phyloP scores from a whole-genome alignment of 2,888 invertebrate genomes.

The Tipula helvola region DNA sequence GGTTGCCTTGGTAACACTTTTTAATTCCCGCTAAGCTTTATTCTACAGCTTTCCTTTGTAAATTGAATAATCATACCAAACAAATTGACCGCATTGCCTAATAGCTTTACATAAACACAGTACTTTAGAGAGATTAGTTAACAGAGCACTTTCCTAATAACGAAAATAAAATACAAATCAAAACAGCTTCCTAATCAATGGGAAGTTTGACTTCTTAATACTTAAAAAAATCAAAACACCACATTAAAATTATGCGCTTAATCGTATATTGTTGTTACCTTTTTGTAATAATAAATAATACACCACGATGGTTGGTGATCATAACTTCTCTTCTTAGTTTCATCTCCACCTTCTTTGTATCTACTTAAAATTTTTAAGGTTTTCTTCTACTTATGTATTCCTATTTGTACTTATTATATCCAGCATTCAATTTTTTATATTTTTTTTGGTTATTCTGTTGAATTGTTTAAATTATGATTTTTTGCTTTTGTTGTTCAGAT shows the following conservation, averaged over 20 bases:
- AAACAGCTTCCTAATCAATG: not conserved
- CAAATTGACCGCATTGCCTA: too few species aligned
- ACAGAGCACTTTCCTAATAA: too few species aligned
- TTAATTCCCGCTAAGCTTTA: too few species aligned
- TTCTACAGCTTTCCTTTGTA: too few species aligned
- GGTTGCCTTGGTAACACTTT: too few species aligned
- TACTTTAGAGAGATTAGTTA: too few species aligned
- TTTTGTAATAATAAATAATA: not conserved
- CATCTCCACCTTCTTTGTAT: not conserved
- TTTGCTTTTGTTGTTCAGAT: not conserved
- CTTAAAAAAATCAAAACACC: not conserved
- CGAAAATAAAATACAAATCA: not conserved
- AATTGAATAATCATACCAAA: too few species aligned
- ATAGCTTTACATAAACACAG: too few species aligned
- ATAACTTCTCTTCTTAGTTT: not conserved
- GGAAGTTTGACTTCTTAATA: not conserved
- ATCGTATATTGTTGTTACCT: not conserved
- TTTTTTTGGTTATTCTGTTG: not conserved
- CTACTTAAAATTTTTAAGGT: not conserved
- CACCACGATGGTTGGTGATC: not conserved
- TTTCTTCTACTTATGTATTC: constrained; percentile 4
- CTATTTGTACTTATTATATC: not conserved
- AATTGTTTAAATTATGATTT: not conserved
- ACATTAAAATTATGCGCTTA: not conserved
- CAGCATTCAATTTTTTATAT: not conserved